Evolutionary conservation across 2,113 vertebrate species (phyloP), one percentile per base, ranked within the genome.

Genomic region (Amazona guildingii): DNA sequence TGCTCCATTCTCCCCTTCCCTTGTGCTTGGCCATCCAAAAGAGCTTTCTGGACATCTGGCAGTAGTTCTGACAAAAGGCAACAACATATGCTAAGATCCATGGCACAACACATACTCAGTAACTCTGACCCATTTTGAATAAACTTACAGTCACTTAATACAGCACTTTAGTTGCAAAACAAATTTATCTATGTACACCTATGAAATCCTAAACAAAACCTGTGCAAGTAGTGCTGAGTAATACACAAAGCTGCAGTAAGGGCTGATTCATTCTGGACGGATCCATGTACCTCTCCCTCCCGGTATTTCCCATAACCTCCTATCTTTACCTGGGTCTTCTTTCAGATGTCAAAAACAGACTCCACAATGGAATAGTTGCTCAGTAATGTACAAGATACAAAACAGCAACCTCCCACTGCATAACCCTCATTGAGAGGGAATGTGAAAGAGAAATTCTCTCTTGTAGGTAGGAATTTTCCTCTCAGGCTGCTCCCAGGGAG

Each of bases 41-140:
- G 54, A 88, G 64, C 27, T 92, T 86, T 86, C 64, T 81, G 79
- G 61, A 93, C 68, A 81, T 92, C 64, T 94, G 91, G 92, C 73
- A 90, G 13, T 14, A 78, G 55, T 88, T 94, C 76, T 93, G 86
- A 72, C 41, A 88, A 94, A 88, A 29, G 76, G 17, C 25, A 93
- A 37, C 5, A 52, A 14, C 63, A 66, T 39, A 46, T 62, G 46
- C 49, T 81, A 46, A 88, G 79, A 70, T 70, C 33, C 23, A 23
- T 29, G 41, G 25, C 46, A 70, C 19, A 86, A 74, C 64, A 74
- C 29, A 54, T 29, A 61, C 39, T 67, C 23, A 43, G 69, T 46
- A 78, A 51, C 20, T 75, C 43, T 46, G 55, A 72, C 41, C 11
- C 9, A 48, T 64, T 81, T 64, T 88, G n/a, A 35, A 90, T 70